Conservation (phyloP, 2,888 invertebrate species). For the Crematogaster levior region DNA sequence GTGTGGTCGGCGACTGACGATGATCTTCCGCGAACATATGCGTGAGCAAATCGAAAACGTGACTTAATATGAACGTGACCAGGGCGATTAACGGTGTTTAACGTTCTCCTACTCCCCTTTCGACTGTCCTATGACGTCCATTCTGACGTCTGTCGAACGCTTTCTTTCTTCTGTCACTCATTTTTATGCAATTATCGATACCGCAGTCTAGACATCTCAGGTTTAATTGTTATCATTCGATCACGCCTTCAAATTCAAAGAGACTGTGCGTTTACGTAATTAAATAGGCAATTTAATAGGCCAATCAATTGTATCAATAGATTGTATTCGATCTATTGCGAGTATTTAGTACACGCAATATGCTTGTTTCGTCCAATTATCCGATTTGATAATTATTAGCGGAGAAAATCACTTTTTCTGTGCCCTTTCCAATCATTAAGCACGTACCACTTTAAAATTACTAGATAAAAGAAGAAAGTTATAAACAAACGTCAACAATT, state of each 20-base stretch:
- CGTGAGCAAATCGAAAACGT: conserved; percentile 35
- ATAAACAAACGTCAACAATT: conserved; percentile 59
- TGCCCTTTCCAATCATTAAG: conserved; percentile 51
- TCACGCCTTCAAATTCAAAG: neutral
- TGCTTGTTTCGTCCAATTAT: neutral
- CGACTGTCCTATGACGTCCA: conserved; percentile 65
- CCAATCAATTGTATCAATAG: neutral
- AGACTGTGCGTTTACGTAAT: neutral
- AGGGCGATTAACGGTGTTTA: conserved; percentile 75
- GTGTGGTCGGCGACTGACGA: neutral
- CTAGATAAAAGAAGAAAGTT: conserved; percentile 70
- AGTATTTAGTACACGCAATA: conserved; percentile 11
- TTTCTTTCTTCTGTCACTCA: conserved; percentile 65
- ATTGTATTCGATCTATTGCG: neutral
- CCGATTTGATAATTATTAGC: conserved; percentile 3
- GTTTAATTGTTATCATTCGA: conserved; percentile 16
- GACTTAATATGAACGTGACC: conserved; percentile 52
- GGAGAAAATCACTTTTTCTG: conserved; percentile 30
- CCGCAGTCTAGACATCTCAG: conserved; percentile 25
- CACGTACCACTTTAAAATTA: conserved; percentile 21
- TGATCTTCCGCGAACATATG: conserved; percentile 37
- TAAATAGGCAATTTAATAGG: conserved; percentile 34
- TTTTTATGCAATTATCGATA: conserved; percentile 61
- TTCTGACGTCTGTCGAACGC: conserved; percentile 61
- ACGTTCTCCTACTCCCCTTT: conserved; percentile 69